Evolutionary conservation across 1,140 invertebrate species (phyloP), one percentile per base, ranked within the genome.

Genomic region (Drosophila ananassae): DNA sequence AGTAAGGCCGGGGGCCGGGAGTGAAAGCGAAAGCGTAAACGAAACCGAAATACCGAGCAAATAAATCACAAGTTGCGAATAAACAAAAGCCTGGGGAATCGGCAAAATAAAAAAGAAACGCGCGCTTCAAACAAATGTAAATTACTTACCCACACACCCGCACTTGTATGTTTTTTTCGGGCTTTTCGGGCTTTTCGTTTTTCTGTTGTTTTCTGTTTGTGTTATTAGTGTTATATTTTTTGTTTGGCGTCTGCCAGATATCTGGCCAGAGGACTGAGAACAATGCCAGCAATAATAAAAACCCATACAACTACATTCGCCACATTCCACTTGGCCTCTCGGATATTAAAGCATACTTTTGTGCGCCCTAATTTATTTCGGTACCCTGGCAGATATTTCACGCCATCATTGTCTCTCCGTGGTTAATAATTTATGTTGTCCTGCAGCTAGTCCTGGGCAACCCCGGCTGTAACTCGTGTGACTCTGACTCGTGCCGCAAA

Each of bases 301-400:
- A 47, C 21, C 44, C 8, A 61, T 30, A 44, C 47, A 64, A 41
- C 22, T 34, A 24, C 44, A 47, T 22, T 24, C n/a, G 41, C 34
- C 34, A 37, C 62, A 51, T 24, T 51, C 58, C 63, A 44, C 46
- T 63, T 63, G 50, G 63, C 24, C 32, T 21, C 51, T 39, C n/a
- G 44, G 67, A 73, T 51, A 78, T 89, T 82, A 79, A 87, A 89
- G 82, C 78, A 82, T 82, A 76, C 66, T 89, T 81, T 75, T 24
- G 47, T 60, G 64, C 28, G 52, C 39, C 52, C 74, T 72, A 60
- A 79, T 76, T 82, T 89, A 67, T 89, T 71, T 71, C 56, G 47
- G 32, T 32, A 46, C 25, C 53, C 34, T 41, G 59, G 50, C 61
- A 50, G 56, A 66, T 61, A 84, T 76, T 83, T 80, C 46, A 37